Evolutionary conservation across 2,888 invertebrate species (phyloP), one percentile per base, ranked within the genome.

Genomic region (Platypus cylindrus): DNA sequence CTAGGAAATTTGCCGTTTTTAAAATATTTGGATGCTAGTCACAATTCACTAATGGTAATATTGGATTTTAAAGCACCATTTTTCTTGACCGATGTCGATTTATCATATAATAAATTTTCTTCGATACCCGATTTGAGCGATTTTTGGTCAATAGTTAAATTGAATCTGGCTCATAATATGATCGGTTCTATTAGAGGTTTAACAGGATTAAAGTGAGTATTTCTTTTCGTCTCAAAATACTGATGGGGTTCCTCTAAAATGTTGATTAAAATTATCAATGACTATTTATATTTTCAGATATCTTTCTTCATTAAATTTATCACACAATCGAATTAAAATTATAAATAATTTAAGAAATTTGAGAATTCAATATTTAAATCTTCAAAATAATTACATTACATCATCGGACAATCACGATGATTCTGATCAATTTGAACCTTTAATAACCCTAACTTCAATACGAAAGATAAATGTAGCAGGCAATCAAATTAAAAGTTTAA

Each of bases 91-190:
- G 68, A 68, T 49, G 73, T 73, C 2, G 66, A 73, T 59, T 69
- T 72, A 40, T 70, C 70, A 29, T 63, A 63, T 49, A 77, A 77
- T 55, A 59, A 62, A 1, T 64, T 76, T 25, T 61, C 57, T 34
- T 49, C 50, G 33, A 70, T 76, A 40, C 59, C 59, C 27, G 69
- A 75, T 54, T 53, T 76, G 17, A 61, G 56, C 8, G 51, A 54
- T 13, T 75, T 74, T 52, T 76, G 76, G 76, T 73, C 75, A 3
- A 63, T 76, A 3, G 66, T 70, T 1, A 56, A 67, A 32, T 59
- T 77, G 36, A 67, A 75, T 57, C 52, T 77, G 36, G 71, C 75
- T 0, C 67, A 73, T 46, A 77, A 77, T 51, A 62, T 64, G 30
- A 73, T 77, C 34, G 65, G 64, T 44, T 47, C 45, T 35, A 74